phyloP scores from a whole-genome alignment of 2,113 vertebrate genomes.

The Nymphicus hollandicus region DNA sequence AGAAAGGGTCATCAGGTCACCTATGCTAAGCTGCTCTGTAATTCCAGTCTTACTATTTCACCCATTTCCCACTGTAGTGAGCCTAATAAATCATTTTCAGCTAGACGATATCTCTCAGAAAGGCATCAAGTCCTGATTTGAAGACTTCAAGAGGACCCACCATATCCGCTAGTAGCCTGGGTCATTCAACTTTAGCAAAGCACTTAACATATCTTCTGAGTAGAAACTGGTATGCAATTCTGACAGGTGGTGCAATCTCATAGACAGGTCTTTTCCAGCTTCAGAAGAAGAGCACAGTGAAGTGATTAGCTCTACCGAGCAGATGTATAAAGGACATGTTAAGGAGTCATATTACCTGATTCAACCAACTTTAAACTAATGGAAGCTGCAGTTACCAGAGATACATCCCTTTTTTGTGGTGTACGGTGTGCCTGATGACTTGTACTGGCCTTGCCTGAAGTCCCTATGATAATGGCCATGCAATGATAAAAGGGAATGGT shows the following conservation, averaged over 20 bases:
- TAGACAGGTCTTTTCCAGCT: background rate
- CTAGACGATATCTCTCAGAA: background rate
- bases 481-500: background rate
- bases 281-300: background rate
- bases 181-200: background rate
- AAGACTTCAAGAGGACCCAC: background rate
- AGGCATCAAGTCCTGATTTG: background rate
- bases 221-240: background rate
- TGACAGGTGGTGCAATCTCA: background rate
- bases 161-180: background rate
- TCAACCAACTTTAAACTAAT: background rate
- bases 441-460: background rate
- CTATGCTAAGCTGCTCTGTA: background rate
- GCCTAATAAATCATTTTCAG: background rate
- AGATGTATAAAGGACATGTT: background rate
- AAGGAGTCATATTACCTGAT: background rate
- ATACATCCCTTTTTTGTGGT: background rate
- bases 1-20: background rate
- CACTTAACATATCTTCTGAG: background rate
- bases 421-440: background rate
- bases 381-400: background rate
- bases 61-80: background rate
- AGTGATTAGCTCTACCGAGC: background rate
- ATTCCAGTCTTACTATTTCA: background rate
- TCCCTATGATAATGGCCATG: background rate